phyloP scores from a whole-genome alignment of 1,140 invertebrate species.

The Odontomachus brunneus region DNA sequence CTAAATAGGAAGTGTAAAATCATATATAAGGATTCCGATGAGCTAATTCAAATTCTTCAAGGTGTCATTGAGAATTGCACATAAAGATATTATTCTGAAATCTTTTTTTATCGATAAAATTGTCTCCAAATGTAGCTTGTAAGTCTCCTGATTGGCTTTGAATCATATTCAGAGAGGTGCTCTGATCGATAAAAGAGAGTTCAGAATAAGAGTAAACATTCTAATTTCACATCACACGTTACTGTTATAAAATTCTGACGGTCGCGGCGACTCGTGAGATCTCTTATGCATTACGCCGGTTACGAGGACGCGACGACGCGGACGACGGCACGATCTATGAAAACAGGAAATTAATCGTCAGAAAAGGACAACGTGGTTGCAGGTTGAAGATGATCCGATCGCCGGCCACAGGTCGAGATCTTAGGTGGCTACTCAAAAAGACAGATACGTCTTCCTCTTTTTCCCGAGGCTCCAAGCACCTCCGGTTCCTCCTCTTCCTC shows the following conservation, averaged over 20 bases:
- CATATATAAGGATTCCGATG: background rate
- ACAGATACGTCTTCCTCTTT: conserved; percentile 62
- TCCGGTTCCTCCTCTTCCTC: conserved; percentile 58
- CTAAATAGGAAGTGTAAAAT: background rate
- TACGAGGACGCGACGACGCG: background rate
- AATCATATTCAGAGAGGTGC: no score
- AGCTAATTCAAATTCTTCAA: background rate
- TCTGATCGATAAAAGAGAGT: no score
- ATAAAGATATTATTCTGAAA: no score
- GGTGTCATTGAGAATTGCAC: background rate
- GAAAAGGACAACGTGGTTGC: conserved; percentile 35
- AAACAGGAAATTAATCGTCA: conserved; percentile 58
- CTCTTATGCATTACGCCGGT: background rate
- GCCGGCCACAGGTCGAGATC: conserved; percentile 30
- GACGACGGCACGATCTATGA: conserved; percentile 12
- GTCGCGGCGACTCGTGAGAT: background rate
- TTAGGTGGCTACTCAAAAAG: conserved; percentile 68
- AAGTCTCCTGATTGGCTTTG: no score
- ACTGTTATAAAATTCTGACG: no score
- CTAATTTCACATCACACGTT: background rate
- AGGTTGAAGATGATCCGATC: conserved; percentile 58
- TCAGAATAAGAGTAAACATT: no score
- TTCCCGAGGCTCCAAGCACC: conserved; percentile 42
- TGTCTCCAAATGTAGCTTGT: no score
- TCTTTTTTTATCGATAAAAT: no score